Evolutionary conservation across 2,888 invertebrate species (phyloP).

Genomic region (Hofmannophila pseudospretella): DNA sequence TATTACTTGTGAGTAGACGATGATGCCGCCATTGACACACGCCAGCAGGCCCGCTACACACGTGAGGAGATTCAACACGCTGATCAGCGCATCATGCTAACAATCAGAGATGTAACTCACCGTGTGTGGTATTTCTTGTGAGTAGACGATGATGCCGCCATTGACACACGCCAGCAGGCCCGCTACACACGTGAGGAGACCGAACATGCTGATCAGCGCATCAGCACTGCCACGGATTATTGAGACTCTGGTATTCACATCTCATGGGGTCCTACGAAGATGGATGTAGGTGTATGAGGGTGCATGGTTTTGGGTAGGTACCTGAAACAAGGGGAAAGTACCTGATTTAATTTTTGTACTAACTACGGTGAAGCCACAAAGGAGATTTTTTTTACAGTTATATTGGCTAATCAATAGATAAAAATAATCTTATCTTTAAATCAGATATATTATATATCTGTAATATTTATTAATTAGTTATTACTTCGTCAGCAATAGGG

Average conservation of each 20-base stretch:
- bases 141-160: slow-evolving; percentile 48
- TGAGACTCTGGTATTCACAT: slow-evolving; percentile 26
- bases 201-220: slow-evolving; percentile 35
- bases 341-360: no score
- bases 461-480: no score
- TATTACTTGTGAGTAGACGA: slow-evolving; percentile 41
- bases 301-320: slow-evolving; percentile 33
- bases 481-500: no score
- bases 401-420: no score
- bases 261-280: slow-evolving; percentile 20
- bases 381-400: no score
- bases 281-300: slow-evolving; percentile 21
- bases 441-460: no score
- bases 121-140: slow-evolving; percentile 39
- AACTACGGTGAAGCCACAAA: no score
- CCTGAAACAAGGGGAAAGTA: slow-evolving; percentile 19
- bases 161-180: slow-evolving; percentile 35
- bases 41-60: slow-evolving; percentile 32
- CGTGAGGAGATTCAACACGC: slow-evolving; percentile 42
- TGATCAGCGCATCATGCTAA: slow-evolving; percentile 14
- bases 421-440: no score
- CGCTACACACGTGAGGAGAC: slow-evolving; percentile 26
- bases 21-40: slow-evolving; percentile 36
- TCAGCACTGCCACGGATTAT: slow-evolving; percentile 9
- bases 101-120: slow-evolving; percentile 27